Evolutionary conservation across 2,797 vertebrate genomes (phyloP), one percentile per base, ranked within the genome.

Genomic region (Aphelocoma californica): DNA sequence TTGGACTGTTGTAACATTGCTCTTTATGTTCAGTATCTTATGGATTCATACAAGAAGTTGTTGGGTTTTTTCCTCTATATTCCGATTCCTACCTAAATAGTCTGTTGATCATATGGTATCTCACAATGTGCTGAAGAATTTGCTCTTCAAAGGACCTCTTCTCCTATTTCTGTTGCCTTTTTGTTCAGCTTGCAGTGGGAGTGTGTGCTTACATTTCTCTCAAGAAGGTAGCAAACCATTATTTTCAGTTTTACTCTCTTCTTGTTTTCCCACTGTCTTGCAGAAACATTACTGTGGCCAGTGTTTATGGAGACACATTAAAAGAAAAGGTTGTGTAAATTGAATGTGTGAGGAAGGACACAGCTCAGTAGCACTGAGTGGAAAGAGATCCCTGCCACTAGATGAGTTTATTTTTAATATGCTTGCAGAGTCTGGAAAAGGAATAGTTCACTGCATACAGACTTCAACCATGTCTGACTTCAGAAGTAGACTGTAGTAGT

Each of bases 401-500:
- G 21, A 90, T 71, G 53, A 53, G 66, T 95, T 95, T 95, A 73
- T 95, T 96, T 95, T 91, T 93, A 80, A 92, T 93, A 34, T 72
- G 34, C 23, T 78, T 90, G 87, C 79, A 85, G 87, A 95, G 90
- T 84, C 75, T 92, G 81, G 81, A 88, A 92, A 65, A 90, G 45
- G 24, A 79, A 28, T 60, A 65, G 47, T 75, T 81, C 57, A 44
- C 45, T 90, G 60, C 58, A 45, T 78, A 34, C 53, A 89, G 87
- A 80, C 81, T 87, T 82, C 91, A 90, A 84, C 86, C 44, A 44
- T 92, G 82, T 95, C 93, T 97, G 94, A 92, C 25, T 82, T 95
- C 90, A 93, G 81, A 95, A 94, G 71, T 51, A 62, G 74, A 91
- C 86, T 78, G 47, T 92, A 90, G 87, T 91, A 93, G 77, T 95